Conservation (phyloP, 2,888 invertebrate species). For the Harpalus rubripes region DNA sequence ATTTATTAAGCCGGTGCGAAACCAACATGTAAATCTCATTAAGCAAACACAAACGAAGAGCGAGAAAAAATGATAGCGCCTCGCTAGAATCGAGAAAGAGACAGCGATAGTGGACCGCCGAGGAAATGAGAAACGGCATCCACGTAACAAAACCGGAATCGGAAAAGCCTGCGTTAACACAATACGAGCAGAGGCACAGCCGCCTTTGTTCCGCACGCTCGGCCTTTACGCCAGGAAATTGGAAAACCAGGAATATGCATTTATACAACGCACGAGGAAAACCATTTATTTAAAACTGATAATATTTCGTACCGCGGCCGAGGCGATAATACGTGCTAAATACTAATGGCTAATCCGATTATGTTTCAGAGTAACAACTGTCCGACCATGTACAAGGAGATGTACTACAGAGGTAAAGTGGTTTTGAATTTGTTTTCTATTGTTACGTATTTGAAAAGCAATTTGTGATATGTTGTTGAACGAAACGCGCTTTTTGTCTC, state of each 20-base stretch:
- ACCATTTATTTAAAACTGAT: slow-evolving; percentile 66
- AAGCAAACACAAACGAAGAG: slow-evolving; percentile 49
- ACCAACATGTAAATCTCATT: slow-evolving; percentile 57
- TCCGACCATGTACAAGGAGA: slow-evolving; percentile 93
- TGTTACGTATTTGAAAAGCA: slow-evolving; percentile 54
- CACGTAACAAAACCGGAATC: slow-evolving; percentile 66
- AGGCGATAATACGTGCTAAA: slow-evolving; percentile 49
- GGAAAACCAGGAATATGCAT: slow-evolving; percentile 67
- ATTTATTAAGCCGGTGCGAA: slow-evolving; percentile 53
- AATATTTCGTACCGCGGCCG: slow-evolving; percentile 49
- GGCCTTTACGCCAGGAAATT: slow-evolving; percentile 64
- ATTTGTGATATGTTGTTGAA: slow-evolving; percentile 17
- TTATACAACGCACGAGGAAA: slow-evolving; percentile 58
- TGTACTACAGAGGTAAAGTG: slow-evolving; percentile 89
- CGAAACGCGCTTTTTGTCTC: slow-evolving; percentile 33
- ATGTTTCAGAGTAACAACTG: slow-evolving; percentile 84
- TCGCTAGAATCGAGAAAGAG: slow-evolving; percentile 43
- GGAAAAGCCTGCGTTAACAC: slow-evolving; percentile 65
- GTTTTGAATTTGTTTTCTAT: slow-evolving; percentile 43
- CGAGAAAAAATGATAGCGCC: slow-evolving; percentile 33
- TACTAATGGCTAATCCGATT: slow-evolving; percentile 57
- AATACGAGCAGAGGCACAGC: slow-evolving; percentile 53
- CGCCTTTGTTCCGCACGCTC: slow-evolving; percentile 65
- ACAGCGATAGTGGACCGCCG: slow-evolving; percentile 24
- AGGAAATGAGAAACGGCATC: slow-evolving; percentile 66